Base-by-base conservation (phyloP, 2,113 vertebrate species). In the Hippopotamus amphibius region DNA sequence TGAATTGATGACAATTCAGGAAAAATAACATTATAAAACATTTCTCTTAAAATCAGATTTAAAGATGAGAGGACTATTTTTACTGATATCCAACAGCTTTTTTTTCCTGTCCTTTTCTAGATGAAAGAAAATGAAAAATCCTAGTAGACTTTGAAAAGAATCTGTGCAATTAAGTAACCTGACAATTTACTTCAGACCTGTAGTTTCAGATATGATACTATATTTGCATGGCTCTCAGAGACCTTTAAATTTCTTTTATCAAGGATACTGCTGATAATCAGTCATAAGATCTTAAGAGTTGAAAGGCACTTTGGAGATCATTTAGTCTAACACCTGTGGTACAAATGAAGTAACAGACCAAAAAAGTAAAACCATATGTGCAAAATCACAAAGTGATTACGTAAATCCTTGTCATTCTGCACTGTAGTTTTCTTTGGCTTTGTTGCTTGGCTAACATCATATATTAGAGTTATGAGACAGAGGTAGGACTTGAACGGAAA, bases 11-110 rank as follows among this genome's bases (percentile, higher is more conserved):
- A 61, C 74, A 90, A 7, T 89, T 93, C 48, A 95, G 30, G 55
- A 72, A 86, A 69, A 96, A 79, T 74, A 88, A 65, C 5, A 48
- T 14, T 71, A 74, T 90, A 59, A 91, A 91, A 57, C 7, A 17
- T 93, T 66, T 97, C 33, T 87, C 59, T 92, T 72, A 50, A 92
- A 95, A 92, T 86, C 61, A 69, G 5, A 88, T 77, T 85, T 95
- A 66, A 91, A 84, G 17, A 96, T 72, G 28, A 41, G 4, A 26
- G 48, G 87, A 82, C 48, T 46, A 6, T 63, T 81, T 69, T 57
- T 88, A 87, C 53, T 83, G 46, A 7, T 74, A 86, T 53, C 48
- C 77, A 55, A 43, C 15, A 85, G 68, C 84, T 28, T 65, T 81
- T 86, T 93, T 66, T 96, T 81, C 43, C 80, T 72, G 65, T 74